These are phyloP conservation scores for Sitta europaea DNA, from an alignment of 2,113 vertebrate genomes.

Conservation along the genomic window DNA sequence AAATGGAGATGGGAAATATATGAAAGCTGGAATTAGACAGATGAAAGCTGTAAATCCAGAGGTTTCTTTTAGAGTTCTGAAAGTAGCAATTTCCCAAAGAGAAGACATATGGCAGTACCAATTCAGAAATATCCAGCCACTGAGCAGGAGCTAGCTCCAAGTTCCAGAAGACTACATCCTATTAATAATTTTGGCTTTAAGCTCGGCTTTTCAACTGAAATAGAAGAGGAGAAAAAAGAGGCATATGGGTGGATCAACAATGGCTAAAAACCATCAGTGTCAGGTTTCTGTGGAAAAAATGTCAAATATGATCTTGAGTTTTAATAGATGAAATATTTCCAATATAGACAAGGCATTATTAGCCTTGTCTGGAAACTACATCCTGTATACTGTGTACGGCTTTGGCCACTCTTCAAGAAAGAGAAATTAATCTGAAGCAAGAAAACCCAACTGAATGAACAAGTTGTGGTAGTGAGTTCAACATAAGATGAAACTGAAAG, in stretches of 20 bases:
- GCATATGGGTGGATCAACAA: slow-evolving; percentile 5
- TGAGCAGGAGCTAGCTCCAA: background rate
- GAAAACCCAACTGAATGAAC: background rate
- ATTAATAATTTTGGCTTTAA: slow-evolving; percentile 42
- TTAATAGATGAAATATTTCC: slow-evolving; percentile 47
- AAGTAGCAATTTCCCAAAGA: background rate
- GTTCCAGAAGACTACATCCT: background rate
- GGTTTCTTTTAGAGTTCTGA: background rate
- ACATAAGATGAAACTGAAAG: background rate
- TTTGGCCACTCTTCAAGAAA: background rate
- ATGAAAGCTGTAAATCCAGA: background rate
- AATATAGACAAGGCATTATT: background rate
- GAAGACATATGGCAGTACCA: background rate
- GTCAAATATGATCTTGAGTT: slow-evolving; percentile 28
- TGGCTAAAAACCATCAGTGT: slow-evolving; percentile 41
- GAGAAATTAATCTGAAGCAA: background rate
- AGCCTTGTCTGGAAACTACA: slow-evolving; percentile 15
- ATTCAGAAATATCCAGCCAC: background rate
- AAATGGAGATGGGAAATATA: background rate
- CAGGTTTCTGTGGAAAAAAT: slow-evolving; percentile 56
- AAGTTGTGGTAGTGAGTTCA: background rate
- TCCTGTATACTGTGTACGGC: background rate
- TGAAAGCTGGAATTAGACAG: background rate
- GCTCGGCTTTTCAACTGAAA: slow-evolving; percentile 26
- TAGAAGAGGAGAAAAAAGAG: slow-evolving; percentile 15